A percentile compares a stretch with the other conserved stretches of the same genome.
Conservation (phyloP, 92 coral and sea anemone genomes). For the Phenganax subtilis region DNA sequence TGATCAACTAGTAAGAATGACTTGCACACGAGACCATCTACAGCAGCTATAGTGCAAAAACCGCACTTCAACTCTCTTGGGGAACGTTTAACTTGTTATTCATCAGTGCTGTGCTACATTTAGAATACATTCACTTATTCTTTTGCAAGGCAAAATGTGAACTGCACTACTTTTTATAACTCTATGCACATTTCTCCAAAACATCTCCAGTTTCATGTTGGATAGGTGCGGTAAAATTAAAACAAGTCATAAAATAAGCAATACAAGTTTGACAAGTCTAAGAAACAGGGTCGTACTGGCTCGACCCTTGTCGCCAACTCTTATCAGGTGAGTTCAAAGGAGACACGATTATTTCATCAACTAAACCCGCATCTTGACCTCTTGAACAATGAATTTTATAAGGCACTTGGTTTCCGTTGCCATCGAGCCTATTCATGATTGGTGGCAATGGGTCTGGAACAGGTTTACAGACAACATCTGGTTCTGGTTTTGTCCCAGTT, state of each 20-base stretch:
- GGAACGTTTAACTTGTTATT: too few species aligned
- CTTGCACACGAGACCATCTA: too few species aligned
- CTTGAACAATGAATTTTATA: constrained; percentile 64
- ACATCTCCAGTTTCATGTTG: neutral
- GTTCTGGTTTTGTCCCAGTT: constrained; percentile 79
- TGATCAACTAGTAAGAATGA: neutral
- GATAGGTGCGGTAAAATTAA: neutral
- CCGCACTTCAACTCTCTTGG: too few species aligned
- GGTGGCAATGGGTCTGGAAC: constrained; percentile 98
- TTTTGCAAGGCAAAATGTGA: too few species aligned
- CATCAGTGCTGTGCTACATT: too few species aligned
- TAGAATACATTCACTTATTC: too few species aligned
- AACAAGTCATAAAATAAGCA: too few species aligned
- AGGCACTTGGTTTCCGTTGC: constrained; percentile 47
- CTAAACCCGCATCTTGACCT: constrained; percentile 48
- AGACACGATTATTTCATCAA: constrained; percentile 86
- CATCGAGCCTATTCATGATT: constrained; percentile 59
- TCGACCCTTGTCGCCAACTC: constrained; percentile 78
- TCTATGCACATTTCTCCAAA: neutral
- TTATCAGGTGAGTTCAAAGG: constrained; percentile 97
- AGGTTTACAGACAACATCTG: constrained; percentile 84
- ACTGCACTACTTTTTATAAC: too few species aligned
- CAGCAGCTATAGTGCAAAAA: too few species aligned
- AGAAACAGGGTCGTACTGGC: constrained; percentile 37
- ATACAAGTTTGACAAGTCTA: neutral